Evolutionary conservation across 2,797 vertebrate genomes (phyloP), one percentile per base, ranked within the genome.

Genomic region (Myotis planiceps): DNA sequence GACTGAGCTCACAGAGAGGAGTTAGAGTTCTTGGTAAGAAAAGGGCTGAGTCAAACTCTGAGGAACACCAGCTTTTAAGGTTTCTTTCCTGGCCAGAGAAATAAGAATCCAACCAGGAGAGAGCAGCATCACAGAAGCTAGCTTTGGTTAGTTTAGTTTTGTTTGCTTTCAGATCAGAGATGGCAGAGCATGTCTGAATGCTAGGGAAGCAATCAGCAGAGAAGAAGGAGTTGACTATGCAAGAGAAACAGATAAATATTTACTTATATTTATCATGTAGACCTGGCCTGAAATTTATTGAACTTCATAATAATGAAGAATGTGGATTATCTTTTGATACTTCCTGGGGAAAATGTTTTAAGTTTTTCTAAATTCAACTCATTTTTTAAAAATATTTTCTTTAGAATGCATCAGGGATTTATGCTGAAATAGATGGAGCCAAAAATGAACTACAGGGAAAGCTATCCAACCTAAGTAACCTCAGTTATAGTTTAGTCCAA

Each of bases 341-440:
- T 92, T 37, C 39, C 25, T 87, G 19, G 9, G 37, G 9, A 72
- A 78, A 90, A 92, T 49, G 51, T 58, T 84, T 84, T 81, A 66
- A 72, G 49, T 79, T 60, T 15, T 68, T 95, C 49, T 96, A 88
- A 95, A 80, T 65, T 82, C 37, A 88, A 3, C 68, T 51, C 3
- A 9, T 16, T 81, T 85, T 65, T 71, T 7, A 7, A 25, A 69
- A 14, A 53, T 72, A 78, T 86, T 97, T 95, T 94, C 18, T 96
- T 90, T 96, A 99, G 99, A 99, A 99, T 6, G 98, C 98, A 76
- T 99, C 98, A 0, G 97, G 98, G 51, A 99, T 99, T 98, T 99
- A 99, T 12, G 99, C 99, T 39, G 99, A 99, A 91, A 99, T 99
- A 92, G 99, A 99, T 63, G 99, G 99, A 23, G 99, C 99, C 1